Evolutionary conservation across 2,797 vertebrate genomes (phyloP).

Genomic region (Chelonia mydas): DNA sequence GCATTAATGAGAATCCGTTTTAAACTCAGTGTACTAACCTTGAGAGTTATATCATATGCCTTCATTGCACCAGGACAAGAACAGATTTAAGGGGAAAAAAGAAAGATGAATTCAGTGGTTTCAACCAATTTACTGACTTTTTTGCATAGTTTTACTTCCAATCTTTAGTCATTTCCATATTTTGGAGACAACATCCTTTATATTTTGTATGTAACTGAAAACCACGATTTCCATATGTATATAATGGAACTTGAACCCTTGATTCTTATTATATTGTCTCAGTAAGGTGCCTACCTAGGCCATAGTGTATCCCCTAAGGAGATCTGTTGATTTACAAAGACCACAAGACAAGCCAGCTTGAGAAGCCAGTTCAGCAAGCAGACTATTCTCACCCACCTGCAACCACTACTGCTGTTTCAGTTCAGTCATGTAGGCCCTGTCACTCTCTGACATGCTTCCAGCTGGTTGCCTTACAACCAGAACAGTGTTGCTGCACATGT

Average conservation of each 20-base stretch:
- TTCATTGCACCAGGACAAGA: conserved; percentile 28
- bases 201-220: not conserved
- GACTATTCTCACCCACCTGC: not conserved
- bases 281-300: not conserved
- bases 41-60: conserved; percentile 23
- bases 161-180: not conserved
- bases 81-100: conserved; percentile 36
- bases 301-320: not conserved
- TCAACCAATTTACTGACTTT: conserved; percentile 5
- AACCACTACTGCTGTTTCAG: not conserved
- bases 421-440: not conserved
- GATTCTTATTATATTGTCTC: accelerated
- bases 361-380: not conserved
- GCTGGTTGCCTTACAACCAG: conserved; percentile 25
- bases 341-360: not conserved
- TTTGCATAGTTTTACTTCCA: not conserved
- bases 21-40: conserved; percentile 34
- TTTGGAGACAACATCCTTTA: not conserved
- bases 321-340: not conserved
- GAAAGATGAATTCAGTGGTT: conserved; percentile 8
- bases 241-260: not conserved
- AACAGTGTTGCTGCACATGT: not conserved
- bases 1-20: conserved; percentile 32
- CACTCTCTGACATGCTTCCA: conserved; percentile 1
- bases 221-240: not conserved